These are phyloP conservation scores for Hippoglossus hippoglossus DNA, from an alignment of 2,797 vertebrate genomes.

Conservation along the genomic window DNA sequence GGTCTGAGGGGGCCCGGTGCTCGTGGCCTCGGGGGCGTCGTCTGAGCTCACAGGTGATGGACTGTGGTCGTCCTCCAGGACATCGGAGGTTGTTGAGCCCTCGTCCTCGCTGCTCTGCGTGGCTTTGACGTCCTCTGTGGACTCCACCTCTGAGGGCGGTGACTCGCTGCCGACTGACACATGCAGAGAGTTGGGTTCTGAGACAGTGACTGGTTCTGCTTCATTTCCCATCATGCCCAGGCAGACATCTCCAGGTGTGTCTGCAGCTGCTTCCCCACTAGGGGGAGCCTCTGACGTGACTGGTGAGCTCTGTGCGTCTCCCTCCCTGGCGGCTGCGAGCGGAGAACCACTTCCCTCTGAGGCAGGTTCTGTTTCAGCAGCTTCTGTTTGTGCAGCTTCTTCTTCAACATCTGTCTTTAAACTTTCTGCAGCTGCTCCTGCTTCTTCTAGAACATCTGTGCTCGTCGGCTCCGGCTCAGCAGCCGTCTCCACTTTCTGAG, in stretches of 20 bases:
- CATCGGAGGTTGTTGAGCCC: slow-evolving; percentile 42
- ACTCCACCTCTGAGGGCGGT: slow-evolving; percentile 33
- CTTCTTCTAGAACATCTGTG: neutral
- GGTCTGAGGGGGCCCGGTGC: neutral
- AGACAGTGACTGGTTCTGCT: neutral
- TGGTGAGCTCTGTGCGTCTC: neutral
- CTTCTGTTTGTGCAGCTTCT: neutral
- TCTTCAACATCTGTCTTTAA: slow-evolving; percentile 10
- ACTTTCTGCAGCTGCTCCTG: neutral
- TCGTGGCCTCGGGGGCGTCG: neutral
- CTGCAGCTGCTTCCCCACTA: slow-evolving; percentile 37
- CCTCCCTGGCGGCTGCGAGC: slow-evolving; percentile 7
- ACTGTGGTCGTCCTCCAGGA: slow-evolving; percentile 11
- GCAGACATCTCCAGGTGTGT: neutral
- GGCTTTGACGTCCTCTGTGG: slow-evolving; percentile 17
- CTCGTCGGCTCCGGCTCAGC: slow-evolving; percentile 18
- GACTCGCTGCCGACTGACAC: slow-evolving; percentile 45
- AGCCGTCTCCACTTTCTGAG: neutral
- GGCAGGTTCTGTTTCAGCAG: no score
- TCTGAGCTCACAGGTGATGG: slow-evolving; percentile 27
- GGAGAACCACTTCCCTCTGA: neutral
- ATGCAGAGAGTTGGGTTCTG: slow-evolving; percentile 32
- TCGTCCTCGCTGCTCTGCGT: slow-evolving; percentile 28
- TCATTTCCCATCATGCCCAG: neutral
- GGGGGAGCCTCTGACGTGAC: slow-evolving; percentile 33